Evolutionary conservation across 2,888 invertebrate genomes (phyloP).

Genomic region (Digitonthophagus gazella): DNA sequence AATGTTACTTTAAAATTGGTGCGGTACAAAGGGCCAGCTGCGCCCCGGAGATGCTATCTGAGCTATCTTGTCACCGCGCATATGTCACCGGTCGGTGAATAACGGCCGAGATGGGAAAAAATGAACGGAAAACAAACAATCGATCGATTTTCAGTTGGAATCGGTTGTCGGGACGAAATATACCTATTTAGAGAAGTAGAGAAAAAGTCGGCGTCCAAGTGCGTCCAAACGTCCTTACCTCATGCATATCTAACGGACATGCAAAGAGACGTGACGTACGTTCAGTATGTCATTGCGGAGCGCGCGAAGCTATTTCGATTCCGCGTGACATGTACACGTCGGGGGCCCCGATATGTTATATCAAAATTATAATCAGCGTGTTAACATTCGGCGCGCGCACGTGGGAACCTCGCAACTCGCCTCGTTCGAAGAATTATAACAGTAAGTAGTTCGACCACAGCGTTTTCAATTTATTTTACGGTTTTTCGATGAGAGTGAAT

Average conservation of each 20-base stretch:
- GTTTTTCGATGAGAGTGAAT: background rate
- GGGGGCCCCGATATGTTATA: background rate
- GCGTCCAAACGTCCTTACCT: background rate
- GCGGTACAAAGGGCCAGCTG: constrained; percentile 46
- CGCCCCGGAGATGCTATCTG: constrained; percentile 46
- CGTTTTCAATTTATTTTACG: background rate
- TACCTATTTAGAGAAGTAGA: too few relatives aligned
- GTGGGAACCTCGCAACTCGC: background rate
- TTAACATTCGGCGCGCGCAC: background rate
- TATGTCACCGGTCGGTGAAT: constrained; percentile 41
- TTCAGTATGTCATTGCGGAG: background rate
- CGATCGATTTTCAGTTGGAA: background rate
- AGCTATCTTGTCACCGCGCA: constrained; percentile 46
- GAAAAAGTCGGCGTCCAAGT: too few relatives aligned
- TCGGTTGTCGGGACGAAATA: too few relatives aligned
- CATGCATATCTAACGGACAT: background rate
- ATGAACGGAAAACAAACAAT: background rate
- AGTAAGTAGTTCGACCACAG: background rate
- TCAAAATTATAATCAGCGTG: background rate
- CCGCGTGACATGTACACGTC: background rate
- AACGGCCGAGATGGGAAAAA: constrained; percentile 25
- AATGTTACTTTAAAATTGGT: constrained; percentile 48
- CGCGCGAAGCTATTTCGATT: background rate
- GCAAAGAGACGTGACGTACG: background rate
- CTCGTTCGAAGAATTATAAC: background rate